Evolutionary conservation across 2,797 vertebrate genomes (phyloP).

Genomic region (Luscinia luscinia): DNA sequence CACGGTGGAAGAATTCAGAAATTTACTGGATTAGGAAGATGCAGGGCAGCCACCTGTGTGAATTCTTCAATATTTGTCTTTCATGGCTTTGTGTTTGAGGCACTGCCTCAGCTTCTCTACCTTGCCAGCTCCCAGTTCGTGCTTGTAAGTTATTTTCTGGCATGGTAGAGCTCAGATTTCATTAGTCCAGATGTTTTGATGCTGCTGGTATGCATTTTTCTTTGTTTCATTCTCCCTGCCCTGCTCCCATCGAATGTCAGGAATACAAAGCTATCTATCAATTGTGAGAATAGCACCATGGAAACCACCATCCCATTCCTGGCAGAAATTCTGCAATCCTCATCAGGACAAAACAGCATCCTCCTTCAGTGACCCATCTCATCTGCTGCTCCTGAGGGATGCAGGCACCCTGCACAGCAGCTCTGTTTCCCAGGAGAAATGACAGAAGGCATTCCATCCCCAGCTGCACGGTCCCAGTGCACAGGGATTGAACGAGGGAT

Average conservation of each 20-base stretch:
- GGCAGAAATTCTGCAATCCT: not conserved
- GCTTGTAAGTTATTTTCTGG: not conserved
- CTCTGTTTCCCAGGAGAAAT: not conserved
- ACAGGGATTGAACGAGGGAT: accelerated
- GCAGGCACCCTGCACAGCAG: not conserved
- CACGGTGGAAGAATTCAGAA: not conserved
- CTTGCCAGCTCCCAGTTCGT: not conserved
- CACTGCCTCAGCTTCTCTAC: not conserved
- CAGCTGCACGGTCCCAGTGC: not conserved
- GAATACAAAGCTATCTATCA: not conserved
- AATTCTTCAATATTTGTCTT: not conserved
- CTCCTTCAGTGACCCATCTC: not conserved
- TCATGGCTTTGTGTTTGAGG: not conserved
- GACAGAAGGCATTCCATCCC: not conserved
- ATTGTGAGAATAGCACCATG: not conserved
- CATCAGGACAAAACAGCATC: not conserved
- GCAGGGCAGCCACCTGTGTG: not conserved
- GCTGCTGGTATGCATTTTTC: not conserved
- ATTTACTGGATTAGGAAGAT: not conserved
- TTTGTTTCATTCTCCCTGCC: not conserved
- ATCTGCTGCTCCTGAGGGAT: not conserved
- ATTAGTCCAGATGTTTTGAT: not conserved
- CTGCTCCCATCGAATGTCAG: not conserved
- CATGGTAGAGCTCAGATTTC: not conserved
- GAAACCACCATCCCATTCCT: not conserved